Evolutionary conservation across 2,888 invertebrate species (phyloP).

Genomic region (Morpho helenor): DNA sequence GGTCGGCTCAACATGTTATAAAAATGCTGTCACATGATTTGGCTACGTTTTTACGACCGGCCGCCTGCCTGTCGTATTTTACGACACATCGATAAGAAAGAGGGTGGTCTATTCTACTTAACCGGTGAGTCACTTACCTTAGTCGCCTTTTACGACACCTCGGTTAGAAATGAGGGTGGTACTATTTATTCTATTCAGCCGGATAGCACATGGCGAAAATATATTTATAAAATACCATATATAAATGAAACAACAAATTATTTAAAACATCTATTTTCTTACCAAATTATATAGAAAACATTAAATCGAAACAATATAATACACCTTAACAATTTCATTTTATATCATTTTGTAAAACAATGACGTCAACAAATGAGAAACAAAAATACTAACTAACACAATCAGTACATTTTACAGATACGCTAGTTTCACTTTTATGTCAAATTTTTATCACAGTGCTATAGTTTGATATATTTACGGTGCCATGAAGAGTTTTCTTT

Average conservation of each 20-base stretch:
- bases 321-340: slow-evolving; percentile 15
- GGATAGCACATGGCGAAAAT: no score
- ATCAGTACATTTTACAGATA: slow-evolving; percentile 18
- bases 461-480: slow-evolving; percentile 82
- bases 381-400: slow-evolving; percentile 16
- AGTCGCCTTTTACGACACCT: no score
- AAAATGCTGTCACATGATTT: no score
- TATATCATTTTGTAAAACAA: slow-evolving; percentile 18
- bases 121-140: no score
- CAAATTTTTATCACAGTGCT: slow-evolving; percentile 78
- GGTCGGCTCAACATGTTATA: no score
- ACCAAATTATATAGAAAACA: slow-evolving; percentile 10
- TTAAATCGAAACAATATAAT: slow-evolving; percentile 4
- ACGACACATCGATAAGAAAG: no score
- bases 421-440: slow-evolving; percentile 31
- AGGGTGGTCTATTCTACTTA: no score
- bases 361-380: slow-evolving; percentile 20
- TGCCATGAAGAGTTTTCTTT: slow-evolving; percentile 82
- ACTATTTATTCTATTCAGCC: no score
- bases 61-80: no score
- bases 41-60: no score
- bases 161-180: no score
- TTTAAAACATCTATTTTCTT: slow-evolving; percentile 12
- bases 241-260: not conserved
- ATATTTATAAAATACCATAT: no score